Base-by-base conservation (phyloP, 92 coral and sea anemone genomes). In the Porites divaricata region DNA sequence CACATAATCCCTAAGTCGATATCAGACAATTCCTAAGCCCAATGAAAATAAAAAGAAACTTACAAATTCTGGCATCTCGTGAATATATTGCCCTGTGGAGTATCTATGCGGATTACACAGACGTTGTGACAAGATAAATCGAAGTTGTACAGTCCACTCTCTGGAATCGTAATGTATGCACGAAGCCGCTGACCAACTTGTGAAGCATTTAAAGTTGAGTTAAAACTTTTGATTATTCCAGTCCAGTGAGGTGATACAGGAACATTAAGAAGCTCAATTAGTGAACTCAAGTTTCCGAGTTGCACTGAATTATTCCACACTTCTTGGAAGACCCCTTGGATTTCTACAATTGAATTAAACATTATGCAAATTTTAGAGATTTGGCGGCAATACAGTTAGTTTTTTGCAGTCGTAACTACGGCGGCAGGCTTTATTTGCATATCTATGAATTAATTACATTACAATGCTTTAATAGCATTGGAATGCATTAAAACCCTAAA, bases 251-350 rank as follows among this genome's bases (percentile, higher is more conserved):
- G 85, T 26, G 12, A 53, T 45, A 56, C 45, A 28, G 76, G 85
- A 56, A 54, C 69, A 41, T 28, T 65, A 10, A 13, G 58, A 80
- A 53, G 77, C 15, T 80, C 76, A 8, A 70, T 28, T 53, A 80
- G 41, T 16, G 76, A 68, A 23, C 45, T 80, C 77, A 70, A 13
- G 68, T 56, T 69, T 45, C 57, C 14, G 20, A 19, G 28, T 54
- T 69, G 67, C 35, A 70, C 57, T 12, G 17, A 19, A 63, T 69
- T 62, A 2, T 4, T n/a, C 85, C 85, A 80, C 26, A 68, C 74
- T 69, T 80, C 85, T 80, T 67, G 85, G 9, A 80, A 80, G 56
- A 80, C 57, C 20, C 85, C 85, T 80, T 70, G 69, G 76, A 70
- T 28, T 11, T 80, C 85, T 80, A 25, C 6, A 80, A 54, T 8